Base-by-base conservation (phyloP, 2,888 invertebrate genomes). In the Pterostichus niger region DNA sequence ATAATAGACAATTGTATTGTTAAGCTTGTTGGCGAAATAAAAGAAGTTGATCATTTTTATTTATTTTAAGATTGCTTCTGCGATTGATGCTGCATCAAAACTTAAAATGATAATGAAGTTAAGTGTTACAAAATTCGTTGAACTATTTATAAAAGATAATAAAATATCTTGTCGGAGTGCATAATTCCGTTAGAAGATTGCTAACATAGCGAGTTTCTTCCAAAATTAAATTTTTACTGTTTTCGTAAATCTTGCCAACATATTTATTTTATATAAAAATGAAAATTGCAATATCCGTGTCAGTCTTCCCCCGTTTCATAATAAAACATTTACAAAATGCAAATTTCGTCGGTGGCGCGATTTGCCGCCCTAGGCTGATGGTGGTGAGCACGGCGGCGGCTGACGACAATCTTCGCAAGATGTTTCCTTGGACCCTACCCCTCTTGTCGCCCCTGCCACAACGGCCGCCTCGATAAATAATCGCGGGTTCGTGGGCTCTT, bases 401-500 rank as follows among this genome's bases (percentile, higher is more conserved):
- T 81, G 84, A 81, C 79, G 84, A 80, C 84, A 84, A 84, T 83
- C 79, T 84, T 79, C 83, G 84, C 85, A 86, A 86, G 86, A 86
- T 86, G 86, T 86, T 86, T 85, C 86, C 75, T 75, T 82, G 82
- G 82, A 82, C 82, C 82, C 82, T 73, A 15, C 61, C 75, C 33
- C 61, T 46, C 17, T 71, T 59, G 40, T 35, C 35, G 49, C 61
- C 49, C 17, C 81, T 59, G 40, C 52, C 31, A n/a, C 31, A n/a
- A 5, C 49, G 24, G 24, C 33, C 64, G 7, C 73, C 86, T 88
- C 87, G 89, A 90, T 90, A 89, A 89, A 89, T 89, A 89, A 89
- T 90, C 88, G 89, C 87, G 86, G 85, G 86, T 88, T 88, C 89
- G 89, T 89, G 89, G 87, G 86, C 87, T 88, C 88, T 88, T 90